Percentiles rank a stretch among this genome's conserved stretches.
Evolutionary conservation across 2,888 invertebrate species (phyloP).

Genomic region (Rapana venosa): DNA sequence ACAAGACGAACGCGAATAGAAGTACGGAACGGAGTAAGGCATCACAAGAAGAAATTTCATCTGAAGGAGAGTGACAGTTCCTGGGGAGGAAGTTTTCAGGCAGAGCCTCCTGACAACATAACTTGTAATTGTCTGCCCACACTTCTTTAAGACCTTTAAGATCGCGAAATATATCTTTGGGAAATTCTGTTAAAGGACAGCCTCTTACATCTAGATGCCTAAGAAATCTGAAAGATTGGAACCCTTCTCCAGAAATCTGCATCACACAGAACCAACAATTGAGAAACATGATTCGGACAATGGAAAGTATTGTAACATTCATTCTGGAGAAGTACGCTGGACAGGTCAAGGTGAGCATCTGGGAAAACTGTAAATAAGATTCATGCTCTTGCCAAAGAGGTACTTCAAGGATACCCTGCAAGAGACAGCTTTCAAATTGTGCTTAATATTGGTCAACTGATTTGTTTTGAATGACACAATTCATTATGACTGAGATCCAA

Average conservation of each 20-base stretch:
- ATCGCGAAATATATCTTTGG: slow-evolving; percentile 21
- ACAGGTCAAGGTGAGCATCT: slow-evolving; percentile 26
- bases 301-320: neutral
- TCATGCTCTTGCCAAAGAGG: neutral
- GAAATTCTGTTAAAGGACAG: slow-evolving; percentile 18
- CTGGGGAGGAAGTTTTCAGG: slow-evolving; percentile 2
- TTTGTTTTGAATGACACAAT: neutral
- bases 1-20: slow-evolving; percentile 65
- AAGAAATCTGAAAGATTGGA: neutral
- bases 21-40: slow-evolving; percentile 65
- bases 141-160: neutral
- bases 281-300: neutral
- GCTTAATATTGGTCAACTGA: neutral
- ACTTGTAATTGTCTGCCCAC: slow-evolving; percentile 25
- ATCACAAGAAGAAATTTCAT: slow-evolving; percentile 71
- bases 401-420: neutral
- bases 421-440: neutral
- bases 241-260: neutral
- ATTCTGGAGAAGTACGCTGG: neutral
- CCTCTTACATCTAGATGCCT: neutral
- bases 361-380: neutral
- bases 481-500: slow-evolving; percentile 6
- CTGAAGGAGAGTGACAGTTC: slow-evolving; percentile 62
- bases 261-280: neutral
- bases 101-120: slow-evolving; percentile 37